Evolutionary conservation across 2,888 invertebrate species (phyloP).

Genomic region (Sisyra nigra): DNA sequence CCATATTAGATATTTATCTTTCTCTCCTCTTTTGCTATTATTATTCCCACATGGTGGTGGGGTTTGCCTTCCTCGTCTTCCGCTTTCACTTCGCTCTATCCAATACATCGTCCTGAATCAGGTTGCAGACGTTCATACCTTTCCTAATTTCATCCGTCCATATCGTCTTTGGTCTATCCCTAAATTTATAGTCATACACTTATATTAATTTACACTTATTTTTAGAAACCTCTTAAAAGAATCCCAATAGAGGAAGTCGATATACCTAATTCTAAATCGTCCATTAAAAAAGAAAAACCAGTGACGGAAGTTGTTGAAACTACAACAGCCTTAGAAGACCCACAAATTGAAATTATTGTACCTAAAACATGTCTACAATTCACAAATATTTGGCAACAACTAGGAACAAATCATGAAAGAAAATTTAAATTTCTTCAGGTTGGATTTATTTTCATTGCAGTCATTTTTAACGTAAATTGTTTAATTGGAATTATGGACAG

Average conservation of each 20-base stretch:
- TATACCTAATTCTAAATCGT: conserved; percentile 20
- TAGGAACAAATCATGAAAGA: conserved; percentile 30
- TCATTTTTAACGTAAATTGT: background rate
- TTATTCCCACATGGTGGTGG: too few relatives aligned
- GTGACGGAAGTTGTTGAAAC: conserved; percentile 12
- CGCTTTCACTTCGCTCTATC: too few relatives aligned
- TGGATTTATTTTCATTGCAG: background rate
- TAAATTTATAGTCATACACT: too few relatives aligned
- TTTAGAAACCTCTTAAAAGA: conserved; percentile 37
- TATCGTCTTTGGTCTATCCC: too few relatives aligned
- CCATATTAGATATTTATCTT: too few relatives aligned
- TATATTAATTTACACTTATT: conserved; percentile 12
- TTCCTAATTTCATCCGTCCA: too few relatives aligned
- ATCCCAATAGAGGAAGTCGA: conserved; percentile 19
- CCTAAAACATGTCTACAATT: conserved; percentile 53
- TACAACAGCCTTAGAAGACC: background rate
- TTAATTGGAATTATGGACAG: background rate
- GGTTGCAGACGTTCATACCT: too few relatives aligned
- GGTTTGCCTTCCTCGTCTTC: too few relatives aligned
- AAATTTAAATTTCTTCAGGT: conserved; percentile 40
- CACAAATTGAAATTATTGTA: conserved; percentile 21
- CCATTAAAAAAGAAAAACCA: conserved; percentile 16
- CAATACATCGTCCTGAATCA: too few relatives aligned
- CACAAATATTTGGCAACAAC: conserved; percentile 40
- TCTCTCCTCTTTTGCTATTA: too few relatives aligned